Percentiles rank a stretch among this genome's conserved stretches.
Evolutionary conservation across 2,797 vertebrate genomes (phyloP).

Genomic region (Cryptoblepharus egeriae): DNA sequence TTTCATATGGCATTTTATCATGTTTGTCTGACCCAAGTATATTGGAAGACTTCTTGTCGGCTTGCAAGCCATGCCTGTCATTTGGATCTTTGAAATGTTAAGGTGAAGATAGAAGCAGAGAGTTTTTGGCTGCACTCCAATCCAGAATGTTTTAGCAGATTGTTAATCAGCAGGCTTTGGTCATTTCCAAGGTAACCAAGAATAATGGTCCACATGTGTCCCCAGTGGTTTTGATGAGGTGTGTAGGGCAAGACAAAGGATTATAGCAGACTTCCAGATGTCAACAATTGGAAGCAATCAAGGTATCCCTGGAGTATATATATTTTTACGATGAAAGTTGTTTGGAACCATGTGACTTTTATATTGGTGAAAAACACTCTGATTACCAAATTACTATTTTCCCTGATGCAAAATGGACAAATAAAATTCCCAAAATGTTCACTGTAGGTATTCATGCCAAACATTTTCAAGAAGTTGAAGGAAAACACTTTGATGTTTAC

Average conservation of each 20-base stretch:
- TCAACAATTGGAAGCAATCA: conserved; percentile 12
- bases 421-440: background rate
- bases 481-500: background rate
- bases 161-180: conserved; percentile 31
- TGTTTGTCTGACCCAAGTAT: background rate
- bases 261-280: conserved; percentile 2
- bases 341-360: conserved; percentile 1
- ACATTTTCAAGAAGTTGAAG: background rate
- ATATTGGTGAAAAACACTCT: conserved; percentile 1
- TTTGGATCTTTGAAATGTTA: conserved; percentile 13
- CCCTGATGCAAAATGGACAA: background rate
- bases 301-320: background rate
- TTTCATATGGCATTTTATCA: background rate
- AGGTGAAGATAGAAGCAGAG: conserved; percentile 3
- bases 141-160: conserved; percentile 19
- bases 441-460: background rate
- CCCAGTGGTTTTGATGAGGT: conserved; percentile 10
- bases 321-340: background rate
- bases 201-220: conserved; percentile 5
- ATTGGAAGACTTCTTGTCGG: background rate
- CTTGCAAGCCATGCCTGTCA: conserved; percentile 18
- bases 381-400: conserved; percentile 7
- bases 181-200: conserved; percentile 34
- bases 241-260: conserved; percentile 22
- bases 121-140: conserved; percentile 19